phyloP scores from a whole-genome alignment of 1,140 invertebrate genomes.

The Formica exsecta region DNA sequence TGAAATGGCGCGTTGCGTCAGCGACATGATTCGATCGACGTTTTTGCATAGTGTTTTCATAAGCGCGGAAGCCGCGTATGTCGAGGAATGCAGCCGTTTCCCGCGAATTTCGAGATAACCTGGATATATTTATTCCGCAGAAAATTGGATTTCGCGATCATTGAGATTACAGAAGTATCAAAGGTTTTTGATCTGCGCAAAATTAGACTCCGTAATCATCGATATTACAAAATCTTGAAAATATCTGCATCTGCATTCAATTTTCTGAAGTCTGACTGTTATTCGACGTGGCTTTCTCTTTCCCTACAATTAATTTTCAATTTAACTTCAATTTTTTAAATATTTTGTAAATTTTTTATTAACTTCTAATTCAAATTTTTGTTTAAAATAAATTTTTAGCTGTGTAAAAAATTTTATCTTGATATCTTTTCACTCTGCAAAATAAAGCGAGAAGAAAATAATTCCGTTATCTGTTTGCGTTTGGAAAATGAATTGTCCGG shows the following conservation, averaged over 20 bases:
- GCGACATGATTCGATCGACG: slow-evolving; percentile 36
- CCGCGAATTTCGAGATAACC: slow-evolving; percentile 29
- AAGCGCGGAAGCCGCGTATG: slow-evolving; percentile 20
- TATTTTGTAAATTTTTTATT: neutral
- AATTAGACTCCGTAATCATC: slow-evolving; percentile 19
- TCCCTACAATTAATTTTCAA: neutral
- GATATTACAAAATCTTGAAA: slow-evolving; percentile 10
- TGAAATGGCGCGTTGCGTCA: slow-evolving; percentile 58
- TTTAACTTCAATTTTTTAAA: neutral
- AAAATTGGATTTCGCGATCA: slow-evolving; percentile 16
- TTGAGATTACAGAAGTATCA: slow-evolving; percentile 21
- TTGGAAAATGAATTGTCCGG: neutral
- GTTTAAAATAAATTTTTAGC: neutral
- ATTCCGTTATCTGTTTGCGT: neutral
- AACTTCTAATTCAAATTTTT: neutral
- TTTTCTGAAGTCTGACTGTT: neutral
- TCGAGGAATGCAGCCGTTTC: slow-evolving; percentile 1
- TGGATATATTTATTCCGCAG: neutral
- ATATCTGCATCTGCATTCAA: neutral
- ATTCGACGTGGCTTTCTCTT: neutral
- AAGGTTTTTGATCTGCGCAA: neutral
- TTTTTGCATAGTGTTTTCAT: slow-evolving; percentile 40
- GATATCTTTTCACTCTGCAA: neutral
- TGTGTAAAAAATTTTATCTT: neutral
- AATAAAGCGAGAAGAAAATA: neutral